phyloP scores from a whole-genome alignment of 2,797 vertebrate genomes.

The Dendrocincla tyrannina region DNA sequence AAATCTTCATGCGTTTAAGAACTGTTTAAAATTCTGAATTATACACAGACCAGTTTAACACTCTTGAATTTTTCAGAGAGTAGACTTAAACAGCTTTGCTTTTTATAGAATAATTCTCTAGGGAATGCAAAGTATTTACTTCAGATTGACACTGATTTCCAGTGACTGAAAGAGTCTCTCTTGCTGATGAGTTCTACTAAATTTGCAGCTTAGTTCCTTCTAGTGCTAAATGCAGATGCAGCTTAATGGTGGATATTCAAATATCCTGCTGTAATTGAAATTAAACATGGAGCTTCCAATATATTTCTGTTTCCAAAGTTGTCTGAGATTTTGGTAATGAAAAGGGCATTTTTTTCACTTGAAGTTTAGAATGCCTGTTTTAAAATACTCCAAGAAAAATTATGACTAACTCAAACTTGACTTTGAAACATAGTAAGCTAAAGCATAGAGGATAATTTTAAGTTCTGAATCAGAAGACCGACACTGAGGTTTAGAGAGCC shows the following conservation, averaged over 20 bases:
- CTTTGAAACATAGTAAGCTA: not conserved
- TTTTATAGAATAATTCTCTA: slow-evolving; percentile 46
- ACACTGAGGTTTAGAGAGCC: not conserved
- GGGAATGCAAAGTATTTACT: slow-evolving; percentile 57
- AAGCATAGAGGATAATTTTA: not conserved
- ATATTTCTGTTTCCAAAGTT: not conserved
- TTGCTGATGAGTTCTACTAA: slow-evolving; percentile 70
- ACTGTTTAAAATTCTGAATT: slow-evolving; percentile 19
- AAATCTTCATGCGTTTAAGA: slow-evolving; percentile 1
- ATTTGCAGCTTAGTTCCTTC: slow-evolving; percentile 55
- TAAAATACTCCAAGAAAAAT: not conserved
- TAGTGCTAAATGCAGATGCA: slow-evolving; percentile 38
- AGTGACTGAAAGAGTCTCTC: slow-evolving; percentile 61
- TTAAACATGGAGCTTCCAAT: not conserved
- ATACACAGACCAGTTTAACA: slow-evolving; percentile 3
- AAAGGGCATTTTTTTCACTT: not conserved
- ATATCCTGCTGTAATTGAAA: slow-evolving; percentile 47
- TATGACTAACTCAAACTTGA: not conserved
- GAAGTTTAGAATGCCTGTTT: not conserved
- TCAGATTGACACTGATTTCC: slow-evolving; percentile 68
- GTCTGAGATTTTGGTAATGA: not conserved
- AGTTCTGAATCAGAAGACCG: not conserved
- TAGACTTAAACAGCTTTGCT: slow-evolving; percentile 43
- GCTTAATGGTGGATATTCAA: slow-evolving; percentile 43
- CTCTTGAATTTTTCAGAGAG: slow-evolving; percentile 15